Conservation (phyloP, 2,113 vertebrate species). For the Fregata magnificens region DNA sequence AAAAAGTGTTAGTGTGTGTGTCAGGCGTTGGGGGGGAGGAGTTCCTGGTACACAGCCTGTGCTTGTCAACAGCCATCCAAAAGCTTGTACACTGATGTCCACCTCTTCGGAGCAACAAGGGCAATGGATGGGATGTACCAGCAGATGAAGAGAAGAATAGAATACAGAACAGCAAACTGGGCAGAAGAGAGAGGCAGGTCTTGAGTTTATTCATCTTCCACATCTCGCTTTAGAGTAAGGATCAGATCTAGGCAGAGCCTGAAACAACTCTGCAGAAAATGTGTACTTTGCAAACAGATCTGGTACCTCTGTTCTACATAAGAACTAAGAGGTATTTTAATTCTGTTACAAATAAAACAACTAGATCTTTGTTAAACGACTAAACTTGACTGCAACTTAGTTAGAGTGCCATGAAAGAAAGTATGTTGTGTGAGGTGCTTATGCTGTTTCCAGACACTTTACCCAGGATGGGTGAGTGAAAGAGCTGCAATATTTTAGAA, state of each 20-base stretch:
- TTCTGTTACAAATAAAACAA: conserved; percentile 16
- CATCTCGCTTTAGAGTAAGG: not conserved
- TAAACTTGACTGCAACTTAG: not conserved
- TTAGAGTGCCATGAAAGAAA: not conserved
- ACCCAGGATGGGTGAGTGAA: not conserved
- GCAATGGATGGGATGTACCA: not conserved
- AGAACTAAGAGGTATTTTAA: conserved; percentile 13
- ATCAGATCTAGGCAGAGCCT: not conserved
- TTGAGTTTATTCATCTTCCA: not conserved
- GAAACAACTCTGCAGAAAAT: not conserved
- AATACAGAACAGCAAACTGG: not conserved
- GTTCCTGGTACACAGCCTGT: not conserved
- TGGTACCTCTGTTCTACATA: not conserved
- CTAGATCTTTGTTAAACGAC: not conserved
- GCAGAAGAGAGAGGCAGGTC: not conserved
- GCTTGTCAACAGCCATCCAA: not conserved
- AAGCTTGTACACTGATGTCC: not conserved
- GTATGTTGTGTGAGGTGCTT: not conserved
- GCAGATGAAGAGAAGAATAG: not conserved
- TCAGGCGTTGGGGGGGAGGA: not conserved
- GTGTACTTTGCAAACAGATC: not conserved
- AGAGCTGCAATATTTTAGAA: not conserved
- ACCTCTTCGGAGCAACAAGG: not conserved
- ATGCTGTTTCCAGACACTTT: not conserved
- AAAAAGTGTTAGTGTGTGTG: not conserved